Evolutionary conservation across 2,797 vertebrate genomes (phyloP).

Genomic region (Liparis tanakae): DNA sequence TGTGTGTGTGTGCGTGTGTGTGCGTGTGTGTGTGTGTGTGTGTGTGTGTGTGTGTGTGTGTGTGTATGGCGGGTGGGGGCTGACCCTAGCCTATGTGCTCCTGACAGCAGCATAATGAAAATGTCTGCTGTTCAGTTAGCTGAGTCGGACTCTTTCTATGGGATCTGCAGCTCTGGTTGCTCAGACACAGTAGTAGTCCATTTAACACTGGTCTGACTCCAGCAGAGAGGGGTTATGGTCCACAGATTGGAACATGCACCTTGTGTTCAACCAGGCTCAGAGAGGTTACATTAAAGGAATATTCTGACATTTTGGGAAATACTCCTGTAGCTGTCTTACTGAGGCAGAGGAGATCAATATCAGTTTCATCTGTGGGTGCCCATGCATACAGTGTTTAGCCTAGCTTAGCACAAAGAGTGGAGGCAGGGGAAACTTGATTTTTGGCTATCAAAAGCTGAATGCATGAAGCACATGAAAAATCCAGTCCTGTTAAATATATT

Average conservation of each 20-base stretch:
- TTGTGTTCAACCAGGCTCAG: slow-evolving; percentile 18
- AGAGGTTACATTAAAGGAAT: slow-evolving; percentile 19
- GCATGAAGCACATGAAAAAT: not conserved
- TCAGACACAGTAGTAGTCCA: slow-evolving; percentile 32
- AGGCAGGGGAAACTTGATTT: not conserved
- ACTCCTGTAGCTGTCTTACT: not conserved
- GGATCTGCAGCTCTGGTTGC: slow-evolving; percentile 41
- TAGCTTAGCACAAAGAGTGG: slow-evolving; percentile 3
- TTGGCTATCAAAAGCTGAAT: not conserved
- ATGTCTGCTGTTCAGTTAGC: slow-evolving; percentile 66
- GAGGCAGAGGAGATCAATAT: slow-evolving; percentile 3
- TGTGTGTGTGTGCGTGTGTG: slow-evolving; percentile 15
- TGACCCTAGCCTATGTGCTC: slow-evolving; percentile 33
- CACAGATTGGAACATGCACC: slow-evolving; percentile 30
- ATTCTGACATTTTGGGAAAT: slow-evolving; percentile 14
- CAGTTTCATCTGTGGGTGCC: not conserved
- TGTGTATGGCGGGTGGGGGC: not conserved
- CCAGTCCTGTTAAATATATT: not conserved
- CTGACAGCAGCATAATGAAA: slow-evolving; percentile 68
- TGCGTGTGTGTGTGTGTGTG: slow-evolving; percentile 1
- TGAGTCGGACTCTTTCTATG: slow-evolving; percentile 66
- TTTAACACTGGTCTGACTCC: slow-evolving; percentile 45
- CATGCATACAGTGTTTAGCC: not conserved
- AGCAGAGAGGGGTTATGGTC: slow-evolving; percentile 26
- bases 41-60: not conserved